Conservation (phyloP, 2,888 invertebrate genomes). For the Parnassius apollo region DNA sequence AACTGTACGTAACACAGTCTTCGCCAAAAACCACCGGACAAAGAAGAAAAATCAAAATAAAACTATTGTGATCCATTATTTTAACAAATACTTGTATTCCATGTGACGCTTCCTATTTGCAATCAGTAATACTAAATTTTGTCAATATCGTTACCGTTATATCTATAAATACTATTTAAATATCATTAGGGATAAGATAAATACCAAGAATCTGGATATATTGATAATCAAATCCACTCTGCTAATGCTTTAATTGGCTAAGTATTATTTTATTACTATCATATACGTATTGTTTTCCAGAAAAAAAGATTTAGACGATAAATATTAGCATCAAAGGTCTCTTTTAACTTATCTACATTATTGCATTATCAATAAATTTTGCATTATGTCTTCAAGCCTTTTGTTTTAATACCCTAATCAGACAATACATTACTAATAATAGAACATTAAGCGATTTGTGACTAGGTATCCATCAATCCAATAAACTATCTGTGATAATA, state of each 20-base stretch:
- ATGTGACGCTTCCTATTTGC: conserved; percentile 22
- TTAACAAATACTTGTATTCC: conserved; percentile 16
- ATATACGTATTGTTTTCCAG: background rate
- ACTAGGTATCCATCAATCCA: no score
- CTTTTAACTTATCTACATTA: no score
- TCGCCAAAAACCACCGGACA: conserved; percentile 29
- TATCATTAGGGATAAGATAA: conserved; percentile 41
- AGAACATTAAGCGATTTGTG: no score
- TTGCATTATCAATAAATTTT: no score
- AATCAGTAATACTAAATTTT: conserved; percentile 28
- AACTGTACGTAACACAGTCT: conserved; percentile 44
- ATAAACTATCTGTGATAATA: no score
- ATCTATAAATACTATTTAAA: conserved; percentile 35
- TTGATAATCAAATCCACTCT: conserved; percentile 21
- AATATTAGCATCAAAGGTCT: no score
- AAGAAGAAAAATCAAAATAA: conserved; percentile 14
- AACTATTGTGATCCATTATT: conserved; percentile 18
- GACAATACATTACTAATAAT: no score
- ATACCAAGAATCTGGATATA: conserved; percentile 29
- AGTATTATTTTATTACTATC: conserved; percentile 3
- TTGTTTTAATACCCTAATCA: no score
- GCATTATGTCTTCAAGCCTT: no score
- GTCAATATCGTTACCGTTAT: conserved; percentile 29
- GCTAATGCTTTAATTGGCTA: conserved; percentile 8
- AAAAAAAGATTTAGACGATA: no score